Conservation (phyloP, 2,797 vertebrate genomes). For the Emydoidea blandingii region DNA sequence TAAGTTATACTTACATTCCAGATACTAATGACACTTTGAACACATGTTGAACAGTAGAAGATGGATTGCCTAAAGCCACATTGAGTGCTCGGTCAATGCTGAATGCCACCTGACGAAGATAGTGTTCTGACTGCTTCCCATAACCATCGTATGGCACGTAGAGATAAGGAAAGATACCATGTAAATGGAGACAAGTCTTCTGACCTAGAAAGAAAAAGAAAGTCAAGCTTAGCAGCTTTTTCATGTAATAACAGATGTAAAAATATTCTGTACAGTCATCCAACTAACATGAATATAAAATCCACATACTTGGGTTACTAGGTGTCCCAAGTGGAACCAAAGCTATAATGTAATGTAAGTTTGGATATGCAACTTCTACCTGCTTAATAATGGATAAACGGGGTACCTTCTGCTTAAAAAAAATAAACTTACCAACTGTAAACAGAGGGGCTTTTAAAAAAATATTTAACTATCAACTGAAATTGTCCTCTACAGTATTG, state of each 20-base stretch:
- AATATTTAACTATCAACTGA: neutral
- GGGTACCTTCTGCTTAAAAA: neutral
- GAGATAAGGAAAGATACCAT: slow-evolving; percentile 96
- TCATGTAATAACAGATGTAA: neutral
- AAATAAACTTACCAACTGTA: neutral
- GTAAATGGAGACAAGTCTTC: slow-evolving; percentile 97
- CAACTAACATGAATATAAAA: neutral
- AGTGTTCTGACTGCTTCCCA: slow-evolving; percentile 87
- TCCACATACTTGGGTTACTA: too few species aligned
- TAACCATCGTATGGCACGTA: slow-evolving; percentile 93
- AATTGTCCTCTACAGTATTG: neutral
- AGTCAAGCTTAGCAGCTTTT: neutral
- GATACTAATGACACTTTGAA: slow-evolving; percentile 97
- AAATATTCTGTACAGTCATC: neutral
- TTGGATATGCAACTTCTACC: too few species aligned
- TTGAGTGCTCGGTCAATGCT: slow-evolving; percentile 98
- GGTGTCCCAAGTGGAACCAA: neutral
- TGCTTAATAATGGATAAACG: neutral
- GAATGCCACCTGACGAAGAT: slow-evolving; percentile 95
- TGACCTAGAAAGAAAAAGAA: slow-evolving; percentile 87
- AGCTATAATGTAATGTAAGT: neutral
- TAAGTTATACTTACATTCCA: slow-evolving; percentile 91
- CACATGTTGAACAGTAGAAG: slow-evolving; percentile 91
- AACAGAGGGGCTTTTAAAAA: neutral
- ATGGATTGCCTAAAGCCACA: slow-evolving; percentile 94